phyloP scores from a whole-genome alignment of 1,140 invertebrate genomes.

The Oryctes rhinoceros region DNA sequence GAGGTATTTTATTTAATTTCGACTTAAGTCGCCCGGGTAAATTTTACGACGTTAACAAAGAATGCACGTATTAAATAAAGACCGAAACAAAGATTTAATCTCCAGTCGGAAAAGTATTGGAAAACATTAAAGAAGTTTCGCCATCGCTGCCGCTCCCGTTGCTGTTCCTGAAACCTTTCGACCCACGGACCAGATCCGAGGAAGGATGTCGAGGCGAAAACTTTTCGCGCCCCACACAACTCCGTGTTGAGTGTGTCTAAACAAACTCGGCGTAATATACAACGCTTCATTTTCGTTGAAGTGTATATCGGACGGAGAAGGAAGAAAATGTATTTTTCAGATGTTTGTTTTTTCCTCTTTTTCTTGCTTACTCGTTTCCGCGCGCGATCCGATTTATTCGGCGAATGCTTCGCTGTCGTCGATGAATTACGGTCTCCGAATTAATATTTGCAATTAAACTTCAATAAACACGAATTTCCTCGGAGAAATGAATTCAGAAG shows the following conservation, averaged over 20 bases:
- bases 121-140: conserved; percentile 35
- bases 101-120: conserved; percentile 20
- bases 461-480: neutral
- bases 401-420: neutral
- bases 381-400: neutral
- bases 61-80: conserved; percentile 37
- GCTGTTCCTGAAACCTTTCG: neutral
- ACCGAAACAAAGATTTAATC: conserved; percentile 37
- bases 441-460: neutral
- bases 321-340: conserved; percentile 9
- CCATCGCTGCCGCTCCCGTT: neutral
- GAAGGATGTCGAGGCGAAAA: neutral
- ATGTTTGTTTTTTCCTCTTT: neutral
- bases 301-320: conserved; percentile 4
- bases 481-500: neutral
- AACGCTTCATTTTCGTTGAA: conserved; percentile 31
- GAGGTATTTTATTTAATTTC: conserved; percentile 38
- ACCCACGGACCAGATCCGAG: neutral
- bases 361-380: neutral
- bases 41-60: conserved; percentile 36
- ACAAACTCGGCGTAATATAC: neutral
- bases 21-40: conserved; percentile 27
- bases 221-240: neutral
- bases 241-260: neutral
- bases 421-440: neutral